Evolutionary conservation across 2,888 invertebrate genomes (phyloP).

Genomic region (Diplazon laetatorius): DNA sequence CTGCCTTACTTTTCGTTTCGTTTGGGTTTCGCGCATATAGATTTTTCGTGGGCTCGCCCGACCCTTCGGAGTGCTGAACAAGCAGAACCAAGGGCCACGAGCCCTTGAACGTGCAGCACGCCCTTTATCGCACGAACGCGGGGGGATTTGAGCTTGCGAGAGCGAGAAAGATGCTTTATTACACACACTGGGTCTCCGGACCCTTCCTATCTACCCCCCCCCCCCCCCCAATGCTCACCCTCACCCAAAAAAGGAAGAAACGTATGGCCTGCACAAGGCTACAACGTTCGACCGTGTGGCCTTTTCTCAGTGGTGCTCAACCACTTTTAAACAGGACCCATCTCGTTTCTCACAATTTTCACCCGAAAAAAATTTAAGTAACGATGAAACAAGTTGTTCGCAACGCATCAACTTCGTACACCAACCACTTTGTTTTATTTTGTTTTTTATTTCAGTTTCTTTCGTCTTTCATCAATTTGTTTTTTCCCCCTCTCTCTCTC

Average conservation of each 20-base stretch:
- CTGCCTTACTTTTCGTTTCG: constrained; percentile 54
- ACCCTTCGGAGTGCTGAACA: constrained; percentile 36
- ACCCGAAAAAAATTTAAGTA: neutral
- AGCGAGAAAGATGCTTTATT: constrained; percentile 32
- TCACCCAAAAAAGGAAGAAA: constrained; percentile 33
- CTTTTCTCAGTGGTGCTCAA: constrained; percentile 59
- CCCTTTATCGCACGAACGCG: constrained; percentile 30
- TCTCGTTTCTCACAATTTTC: neutral
- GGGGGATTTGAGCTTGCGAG: constrained; percentile 25
- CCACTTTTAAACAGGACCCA: constrained; percentile 17
- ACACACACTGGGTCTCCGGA: neutral
- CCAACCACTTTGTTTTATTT: neutral
- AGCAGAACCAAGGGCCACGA: constrained; percentile 28
- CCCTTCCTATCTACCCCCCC: constrained; percentile 37
- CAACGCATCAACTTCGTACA: neutral
- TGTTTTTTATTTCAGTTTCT: too few species aligned
- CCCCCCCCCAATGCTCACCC: neutral
- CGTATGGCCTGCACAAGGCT: constrained; percentile 32
- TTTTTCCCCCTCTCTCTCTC: too few species aligned
- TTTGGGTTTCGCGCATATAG: constrained; percentile 52
- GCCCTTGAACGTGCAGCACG: constrained; percentile 55
- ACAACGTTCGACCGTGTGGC: constrained; percentile 51
- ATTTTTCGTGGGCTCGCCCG: constrained; percentile 44
- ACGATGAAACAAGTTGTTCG: neutral
- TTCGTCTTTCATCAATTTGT: neutral